These are phyloP conservation scores for Steinernema feltiae DNA, from an alignment of 1,140 invertebrate genomes.

Conservation along the genomic window DNA sequence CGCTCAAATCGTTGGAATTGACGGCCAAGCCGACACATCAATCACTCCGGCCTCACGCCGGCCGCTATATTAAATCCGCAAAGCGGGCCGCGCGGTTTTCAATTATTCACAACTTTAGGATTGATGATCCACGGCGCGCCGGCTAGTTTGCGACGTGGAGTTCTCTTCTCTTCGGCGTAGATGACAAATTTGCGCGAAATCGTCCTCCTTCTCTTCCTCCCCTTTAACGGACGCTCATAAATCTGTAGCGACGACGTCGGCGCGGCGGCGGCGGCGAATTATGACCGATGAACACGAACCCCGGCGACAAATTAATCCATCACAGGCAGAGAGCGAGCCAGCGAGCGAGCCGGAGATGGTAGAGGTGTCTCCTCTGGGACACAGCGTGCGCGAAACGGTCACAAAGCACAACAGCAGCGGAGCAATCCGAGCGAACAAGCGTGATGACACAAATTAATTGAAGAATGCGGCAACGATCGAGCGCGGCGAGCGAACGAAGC, in stretches of 20 bases:
- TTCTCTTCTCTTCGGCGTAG: background rate
- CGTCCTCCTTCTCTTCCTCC: too few relatives aligned
- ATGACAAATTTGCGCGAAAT: background rate
- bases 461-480: too few relatives aligned
- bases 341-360: background rate
- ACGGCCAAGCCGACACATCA: background rate
- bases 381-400: too few relatives aligned
- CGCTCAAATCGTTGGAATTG: background rate
- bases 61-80: conserved; percentile 10
- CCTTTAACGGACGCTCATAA: background rate
- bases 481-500: background rate
- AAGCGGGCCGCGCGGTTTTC: background rate
- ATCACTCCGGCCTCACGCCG: background rate
- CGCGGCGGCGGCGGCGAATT: background rate
- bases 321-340: background rate
- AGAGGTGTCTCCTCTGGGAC: too few relatives aligned
- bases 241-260: too few relatives aligned
- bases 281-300: conserved; percentile 3
- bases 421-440: conserved; percentile 1
- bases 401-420: background rate
- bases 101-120: background rate
- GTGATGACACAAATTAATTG: conserved; percentile 9
- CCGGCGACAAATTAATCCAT: background rate
- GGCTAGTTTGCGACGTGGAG: background rate
- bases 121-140: background rate